These are phyloP conservation scores for Macaria notata DNA, from an alignment of 2,888 invertebrate species.

Conservation along the genomic window DNA sequence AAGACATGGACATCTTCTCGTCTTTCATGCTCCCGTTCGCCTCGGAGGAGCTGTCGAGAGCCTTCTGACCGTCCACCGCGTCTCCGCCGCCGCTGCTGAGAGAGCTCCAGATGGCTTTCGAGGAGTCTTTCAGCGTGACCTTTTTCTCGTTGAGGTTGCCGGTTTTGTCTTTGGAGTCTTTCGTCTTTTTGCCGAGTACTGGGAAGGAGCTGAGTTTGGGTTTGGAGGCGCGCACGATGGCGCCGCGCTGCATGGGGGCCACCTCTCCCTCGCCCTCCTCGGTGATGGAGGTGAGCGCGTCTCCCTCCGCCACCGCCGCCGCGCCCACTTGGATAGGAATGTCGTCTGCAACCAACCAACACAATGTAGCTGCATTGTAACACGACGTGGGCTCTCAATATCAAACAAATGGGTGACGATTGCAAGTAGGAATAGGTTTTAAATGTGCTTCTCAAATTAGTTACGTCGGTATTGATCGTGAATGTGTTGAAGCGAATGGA, in stretches of 20 bases:
- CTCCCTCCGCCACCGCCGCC: slow-evolving; percentile 81
- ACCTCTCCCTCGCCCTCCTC: slow-evolving; percentile 84
- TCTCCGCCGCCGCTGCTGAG: slow-evolving; percentile 75
- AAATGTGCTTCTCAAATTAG: too few species aligned
- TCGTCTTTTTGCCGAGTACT: slow-evolving; percentile 85
- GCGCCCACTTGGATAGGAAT: slow-evolving; percentile 92
- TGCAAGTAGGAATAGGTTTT: too few species aligned
- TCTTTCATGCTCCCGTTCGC: slow-evolving; percentile 74
- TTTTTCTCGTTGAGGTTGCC: slow-evolving; percentile 65
- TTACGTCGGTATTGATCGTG: too few species aligned
- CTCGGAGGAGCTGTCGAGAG: slow-evolving; percentile 58
- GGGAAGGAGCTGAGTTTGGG: slow-evolving; percentile 84
- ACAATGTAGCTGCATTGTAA: neutral
- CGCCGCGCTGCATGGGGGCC: slow-evolving; percentile 78
- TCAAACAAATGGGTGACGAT: too few species aligned
- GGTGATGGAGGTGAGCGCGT: slow-evolving; percentile 85
- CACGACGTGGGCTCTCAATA: too few species aligned
- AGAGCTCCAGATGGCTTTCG: slow-evolving; percentile 74
- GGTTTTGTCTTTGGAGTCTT: slow-evolving; percentile 76
- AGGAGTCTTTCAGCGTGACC: slow-evolving; percentile 68
- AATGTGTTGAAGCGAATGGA: too few species aligned
- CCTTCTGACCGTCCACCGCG: slow-evolving; percentile 71
- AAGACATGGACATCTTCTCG: slow-evolving; percentile 72
- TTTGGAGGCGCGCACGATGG: slow-evolving; percentile 78
- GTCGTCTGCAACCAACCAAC: slow-evolving; percentile 84